Conservation (phyloP, 1,140 invertebrate genomes). For the Leucophenga varia region DNA sequence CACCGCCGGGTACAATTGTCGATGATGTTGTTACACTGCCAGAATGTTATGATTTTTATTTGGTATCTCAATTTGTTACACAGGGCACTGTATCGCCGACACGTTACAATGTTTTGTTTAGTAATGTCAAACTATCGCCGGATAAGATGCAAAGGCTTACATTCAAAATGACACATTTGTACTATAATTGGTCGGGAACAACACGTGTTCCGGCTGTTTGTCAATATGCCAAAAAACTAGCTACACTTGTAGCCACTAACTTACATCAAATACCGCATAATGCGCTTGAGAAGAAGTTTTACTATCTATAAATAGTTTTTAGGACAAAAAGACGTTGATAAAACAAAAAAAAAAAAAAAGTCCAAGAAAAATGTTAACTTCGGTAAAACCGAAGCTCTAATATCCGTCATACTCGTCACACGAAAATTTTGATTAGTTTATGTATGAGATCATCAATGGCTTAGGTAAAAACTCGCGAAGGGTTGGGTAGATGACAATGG, state of each 20-base stretch:
- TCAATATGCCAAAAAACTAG: slow-evolving; percentile 85
- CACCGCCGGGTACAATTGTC: slow-evolving; percentile 81
- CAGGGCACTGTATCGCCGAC: slow-evolving; percentile 83
- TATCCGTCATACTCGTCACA: too few species aligned
- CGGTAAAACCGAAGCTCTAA: too few species aligned
- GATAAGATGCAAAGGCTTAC: slow-evolving; percentile 74
- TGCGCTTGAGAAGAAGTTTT: slow-evolving; percentile 58
- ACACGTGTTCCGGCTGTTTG: slow-evolving; percentile 83
- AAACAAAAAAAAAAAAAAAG: too few species aligned
- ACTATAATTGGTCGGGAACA: slow-evolving; percentile 83
- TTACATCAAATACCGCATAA: slow-evolving; percentile 64
- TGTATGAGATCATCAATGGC: too few species aligned
- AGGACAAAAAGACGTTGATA: too few species aligned
- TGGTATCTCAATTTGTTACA: slow-evolving; percentile 74
- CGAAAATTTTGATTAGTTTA: too few species aligned
- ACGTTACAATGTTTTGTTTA: slow-evolving; percentile 74
- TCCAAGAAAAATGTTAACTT: too few species aligned
- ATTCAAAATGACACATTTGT: slow-evolving; percentile 81
- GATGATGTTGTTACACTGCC: slow-evolving; percentile 83
- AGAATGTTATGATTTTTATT: slow-evolving; percentile 80
- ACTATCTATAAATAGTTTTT: slow-evolving; percentile 57
- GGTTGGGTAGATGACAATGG: too few species aligned
- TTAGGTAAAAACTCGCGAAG: too few species aligned
- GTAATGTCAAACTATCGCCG: slow-evolving; percentile 64
- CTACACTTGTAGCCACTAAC: slow-evolving; percentile 74